Evolutionary conservation across 2,888 invertebrate genomes (phyloP), one percentile per base, ranked within the genome.

Genomic region (Hypomecis atomaria): DNA sequence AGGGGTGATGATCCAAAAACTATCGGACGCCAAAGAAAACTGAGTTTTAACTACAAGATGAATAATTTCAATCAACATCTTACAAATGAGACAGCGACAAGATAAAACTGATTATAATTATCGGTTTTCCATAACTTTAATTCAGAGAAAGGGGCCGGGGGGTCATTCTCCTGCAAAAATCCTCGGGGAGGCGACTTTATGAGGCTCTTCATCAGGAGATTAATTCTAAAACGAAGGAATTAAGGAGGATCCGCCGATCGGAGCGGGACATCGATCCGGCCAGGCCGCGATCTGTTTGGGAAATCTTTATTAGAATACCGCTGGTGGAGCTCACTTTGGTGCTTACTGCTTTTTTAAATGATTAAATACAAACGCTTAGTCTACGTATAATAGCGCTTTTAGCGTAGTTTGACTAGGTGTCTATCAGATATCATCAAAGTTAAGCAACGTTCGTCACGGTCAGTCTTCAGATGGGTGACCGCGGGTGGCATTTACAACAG

Each of bases 201-300:
- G 74, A 74, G 72, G 58, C 67, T 75, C 75, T 82, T 85, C 81
- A 81, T 76, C 79, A 77, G 72, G 72, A 79, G 84, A 85, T 86
- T 85, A 85, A 81, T 79, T 75, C 64, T 78, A 76, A 78, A 83
- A 79, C 78, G 81, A 74, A 80, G 78, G 82, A 78, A 84, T 86
- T 83, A 84, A 79, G 82, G 69, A 77, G 66, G 73, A 79, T 80
- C 79, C 60, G 59, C 53, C 64, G 62, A 77, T 76, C 69, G 66
- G 56, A 61, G 73, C 44, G 52, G 36, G 47, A 23, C 58, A 50
- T 64, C 55, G 59, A 63, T 54, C 58, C 45, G 44, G 56, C 56
- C 44, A 36, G 49, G 45, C 56, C 52, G 59, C 45, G 52, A 52
- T 60, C 60, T 52, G 49, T 65, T 54, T 47, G 38, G 13, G 23